Evolutionary conservation across 1,140 invertebrate genomes (phyloP).

Genomic region (Pygmarrhopalites habei): DNA sequence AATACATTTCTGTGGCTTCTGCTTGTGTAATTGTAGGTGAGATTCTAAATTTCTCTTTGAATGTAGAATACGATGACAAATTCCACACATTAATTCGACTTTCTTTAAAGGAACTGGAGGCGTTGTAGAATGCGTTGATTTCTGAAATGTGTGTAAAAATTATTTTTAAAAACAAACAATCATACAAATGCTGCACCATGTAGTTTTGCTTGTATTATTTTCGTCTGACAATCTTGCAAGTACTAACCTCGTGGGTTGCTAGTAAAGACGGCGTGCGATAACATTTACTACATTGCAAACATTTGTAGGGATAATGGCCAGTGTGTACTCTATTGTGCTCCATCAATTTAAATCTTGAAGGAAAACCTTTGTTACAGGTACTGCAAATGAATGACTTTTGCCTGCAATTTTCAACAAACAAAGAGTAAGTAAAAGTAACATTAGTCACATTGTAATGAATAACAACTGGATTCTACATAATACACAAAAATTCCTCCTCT

Average conservation of each 20-base stretch:
- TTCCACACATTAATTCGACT: slow-evolving; percentile 14
- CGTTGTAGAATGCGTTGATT: not conserved
- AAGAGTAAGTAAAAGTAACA: too few relatives aligned
- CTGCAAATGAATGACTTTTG: slow-evolving; percentile 10
- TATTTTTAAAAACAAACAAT: too few relatives aligned
- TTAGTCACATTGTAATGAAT: too few relatives aligned
- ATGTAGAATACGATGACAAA: slow-evolving; percentile 19
- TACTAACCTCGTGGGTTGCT: slow-evolving; percentile 43
- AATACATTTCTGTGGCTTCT: slow-evolving; percentile 64
- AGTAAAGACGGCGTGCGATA: slow-evolving; percentile 58
- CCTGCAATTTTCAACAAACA: not conserved
- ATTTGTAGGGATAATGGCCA: slow-evolving; percentile 57
- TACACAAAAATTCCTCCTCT: too few relatives aligned
- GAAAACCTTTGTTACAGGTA: slow-evolving; percentile 25
- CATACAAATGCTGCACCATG: too few relatives aligned
- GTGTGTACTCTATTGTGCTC: slow-evolving; percentile 50
- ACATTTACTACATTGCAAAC: slow-evolving; percentile 69
- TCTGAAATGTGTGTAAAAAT: too few relatives aligned
- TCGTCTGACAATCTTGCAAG: too few relatives aligned
- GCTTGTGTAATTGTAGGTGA: slow-evolving; percentile 1
- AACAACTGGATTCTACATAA: too few relatives aligned
- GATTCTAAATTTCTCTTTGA: slow-evolving; percentile 2
- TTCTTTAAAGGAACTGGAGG: not conserved
- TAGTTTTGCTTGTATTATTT: too few relatives aligned
- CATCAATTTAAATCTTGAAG: slow-evolving; percentile 37